Evolutionary conservation across 2,113 vertebrate genomes (phyloP), one percentile per base, ranked within the genome.

Genomic region (Leucopsar rothschildi): DNA sequence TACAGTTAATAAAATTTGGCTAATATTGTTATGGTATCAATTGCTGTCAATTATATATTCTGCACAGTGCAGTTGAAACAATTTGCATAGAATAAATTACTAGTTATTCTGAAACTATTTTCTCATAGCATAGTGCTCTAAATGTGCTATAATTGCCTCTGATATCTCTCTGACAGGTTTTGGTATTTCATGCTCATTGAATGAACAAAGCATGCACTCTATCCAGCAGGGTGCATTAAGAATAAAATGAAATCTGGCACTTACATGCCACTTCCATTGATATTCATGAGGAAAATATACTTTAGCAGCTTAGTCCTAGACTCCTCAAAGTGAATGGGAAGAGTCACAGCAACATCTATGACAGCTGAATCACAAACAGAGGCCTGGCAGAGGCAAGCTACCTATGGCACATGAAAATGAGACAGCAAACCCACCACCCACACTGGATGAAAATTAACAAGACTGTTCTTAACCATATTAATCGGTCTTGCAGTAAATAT

Each of bases 101-200:
- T 85, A 86, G 88, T 47, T 95, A 90, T 93, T 92, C 82, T 72
- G 83, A 95, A 95, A 83, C 20, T n/a, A 78, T 94, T 95, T 95
- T 86, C 81, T 93, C 61, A 61, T 53, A 55, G 39, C 39, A 78
- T 37, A 56, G 25, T 56, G 55, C 53, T 85, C 68, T 83, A 93
- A 94, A 96, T 84, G n/a, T 76, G 24, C 76, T 92, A 44, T 96
- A 96, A 97, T 92, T 97, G 85, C 49, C 75, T 85, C 39, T 93
- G 91, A 91, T 88, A 71, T 42, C 52, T 81, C 28, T 91, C 76
- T 95, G 82, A 86, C 86, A 95, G 52, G 44, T 80, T 81, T 70
- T 86, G 53, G 45, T 80, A 76, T 88, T 83, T 88, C 77, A 84
- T 47, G 65, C 7, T 18, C 69, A 52, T 35, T 81, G 89, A 94